Conservation (phyloP, 2,888 invertebrate genomes). For the Acronicta aceris region DNA sequence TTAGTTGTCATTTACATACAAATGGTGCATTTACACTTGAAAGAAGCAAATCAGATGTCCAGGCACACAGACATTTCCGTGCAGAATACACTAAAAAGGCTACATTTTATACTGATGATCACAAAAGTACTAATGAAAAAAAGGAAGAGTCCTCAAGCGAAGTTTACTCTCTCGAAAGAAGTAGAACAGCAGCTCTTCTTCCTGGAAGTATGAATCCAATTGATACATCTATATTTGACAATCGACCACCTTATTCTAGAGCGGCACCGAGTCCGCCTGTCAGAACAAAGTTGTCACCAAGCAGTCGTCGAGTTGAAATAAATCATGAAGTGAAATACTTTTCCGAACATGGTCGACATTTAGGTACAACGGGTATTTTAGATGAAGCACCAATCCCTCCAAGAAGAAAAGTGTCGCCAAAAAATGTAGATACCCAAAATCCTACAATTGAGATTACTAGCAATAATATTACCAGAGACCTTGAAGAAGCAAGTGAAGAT, state of each 20-base stretch:
- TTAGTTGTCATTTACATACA: slow-evolving; percentile 84
- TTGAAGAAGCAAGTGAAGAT: slow-evolving; percentile 72
- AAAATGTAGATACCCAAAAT: slow-evolving; percentile 61
- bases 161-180: slow-evolving; percentile 76
- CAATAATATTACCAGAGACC: slow-evolving; percentile 49
- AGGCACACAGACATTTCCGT: slow-evolving; percentile 74
- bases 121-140: slow-evolving; percentile 51
- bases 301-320: slow-evolving; percentile 62
- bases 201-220: slow-evolving; percentile 68
- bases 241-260: slow-evolving; percentile 76
- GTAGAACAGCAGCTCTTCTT: slow-evolving; percentile 79
- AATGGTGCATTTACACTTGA: slow-evolving; percentile 81
- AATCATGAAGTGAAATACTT: slow-evolving; percentile 67
- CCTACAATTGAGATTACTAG: slow-evolving; percentile 52
- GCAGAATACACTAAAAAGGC: slow-evolving; percentile 71
- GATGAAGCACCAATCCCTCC: slow-evolving; percentile 79
- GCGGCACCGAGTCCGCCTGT: slow-evolving; percentile 85
- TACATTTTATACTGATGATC: slow-evolving; percentile 77
- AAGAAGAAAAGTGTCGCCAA: slow-evolving; percentile 80
- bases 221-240: slow-evolving; percentile 80
- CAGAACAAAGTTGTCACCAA: slow-evolving; percentile 79
- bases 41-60: slow-evolving; percentile 84
- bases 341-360: slow-evolving; percentile 70
- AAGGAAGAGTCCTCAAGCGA: slow-evolving; percentile 61
- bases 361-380: slow-evolving; percentile 75